Evolutionary conservation across 2,888 invertebrate genomes (phyloP).

Genomic region (Carcina quercana): DNA sequence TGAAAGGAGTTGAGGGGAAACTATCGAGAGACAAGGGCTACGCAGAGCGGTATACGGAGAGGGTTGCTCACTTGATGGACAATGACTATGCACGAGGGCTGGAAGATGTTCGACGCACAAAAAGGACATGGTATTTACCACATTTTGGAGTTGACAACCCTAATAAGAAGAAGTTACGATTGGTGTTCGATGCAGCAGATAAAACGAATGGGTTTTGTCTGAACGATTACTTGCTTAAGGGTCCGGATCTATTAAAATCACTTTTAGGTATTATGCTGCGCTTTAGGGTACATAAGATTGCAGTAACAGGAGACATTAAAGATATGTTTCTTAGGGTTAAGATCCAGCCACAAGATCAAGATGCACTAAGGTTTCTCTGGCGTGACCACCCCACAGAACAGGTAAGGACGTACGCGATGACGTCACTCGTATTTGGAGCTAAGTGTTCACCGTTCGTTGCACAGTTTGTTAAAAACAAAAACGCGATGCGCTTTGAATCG

Average conservation of each 20-base stretch:
- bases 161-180: conserved; percentile 17
- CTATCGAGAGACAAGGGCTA: conserved; percentile 12
- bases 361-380: conserved; percentile 12
- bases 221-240: conserved; percentile 16
- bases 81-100: conserved; percentile 18
- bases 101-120: not conserved
- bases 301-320: conserved; percentile 4
- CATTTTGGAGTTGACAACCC: conserved; percentile 23
- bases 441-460: conserved; percentile 12
- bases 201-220: conserved; percentile 10
- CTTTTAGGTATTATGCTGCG: conserved; percentile 17
- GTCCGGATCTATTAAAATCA: conserved; percentile 16
- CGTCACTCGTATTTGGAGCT: conserved; percentile 13
- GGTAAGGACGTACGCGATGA: conserved; percentile 12
- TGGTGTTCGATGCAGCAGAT: conserved; percentile 20
- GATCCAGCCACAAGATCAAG: conserved; percentile 9
- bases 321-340: conserved; percentile 16
- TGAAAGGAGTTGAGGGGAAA: conserved; percentile 17
- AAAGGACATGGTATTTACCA: conserved; percentile 20
- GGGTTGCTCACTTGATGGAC: conserved; percentile 17
- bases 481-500: conserved; percentile 6
- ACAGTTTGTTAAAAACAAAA: conserved; percentile 11
- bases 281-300: conserved; percentile 14
- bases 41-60: conserved; percentile 13
- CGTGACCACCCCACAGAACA: not conserved